These are phyloP conservation scores for Drosophila parthenogenetica DNA, from an alignment of 2,888 invertebrate genomes.

Conservation along the genomic window DNA sequence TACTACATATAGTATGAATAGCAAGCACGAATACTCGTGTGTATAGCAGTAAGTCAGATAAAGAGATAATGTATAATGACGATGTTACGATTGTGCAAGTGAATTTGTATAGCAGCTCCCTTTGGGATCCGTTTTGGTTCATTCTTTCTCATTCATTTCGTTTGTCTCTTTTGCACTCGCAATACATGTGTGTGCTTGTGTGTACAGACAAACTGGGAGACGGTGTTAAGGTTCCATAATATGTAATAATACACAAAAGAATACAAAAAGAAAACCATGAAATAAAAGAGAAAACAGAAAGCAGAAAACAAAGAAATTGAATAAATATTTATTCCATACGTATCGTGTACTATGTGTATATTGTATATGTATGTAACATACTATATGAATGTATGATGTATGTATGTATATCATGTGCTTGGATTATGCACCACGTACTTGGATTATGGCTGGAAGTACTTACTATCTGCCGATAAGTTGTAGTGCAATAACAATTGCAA, in stretches of 20 bases:
- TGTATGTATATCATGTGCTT: conserved; percentile 8
- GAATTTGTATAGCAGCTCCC: conserved; percentile 24
- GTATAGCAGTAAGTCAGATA: conserved; percentile 9
- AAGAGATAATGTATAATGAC: conserved; percentile 11
- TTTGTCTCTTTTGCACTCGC: conserved; percentile 12
- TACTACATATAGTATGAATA: conserved; percentile 6
- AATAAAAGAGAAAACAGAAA: conserved; percentile 1
- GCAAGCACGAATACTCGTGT: conserved; percentile 8
- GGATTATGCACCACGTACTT: not conserved
- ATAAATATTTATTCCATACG: conserved; percentile 7
- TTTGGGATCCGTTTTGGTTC: conserved; percentile 10
- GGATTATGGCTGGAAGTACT: conserved; percentile 5
- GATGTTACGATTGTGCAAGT: conserved; percentile 14
- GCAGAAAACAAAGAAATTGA: conserved; percentile 10
- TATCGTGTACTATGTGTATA: not conserved
- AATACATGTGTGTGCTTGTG: not conserved
- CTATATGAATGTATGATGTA: not conserved
- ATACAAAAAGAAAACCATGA: not conserved
- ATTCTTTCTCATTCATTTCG: conserved; percentile 3
- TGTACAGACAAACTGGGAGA: conserved; percentile 36
- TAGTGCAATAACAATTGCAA: conserved; percentile 32
- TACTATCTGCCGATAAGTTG: conserved; percentile 5
- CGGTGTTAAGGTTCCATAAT: conserved; percentile 57
- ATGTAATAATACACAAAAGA: conserved; percentile 17
- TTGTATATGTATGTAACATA: conserved; percentile 1